phyloP scores from a whole-genome alignment of 2,888 invertebrate species.

The Clepsis dumicolana region DNA sequence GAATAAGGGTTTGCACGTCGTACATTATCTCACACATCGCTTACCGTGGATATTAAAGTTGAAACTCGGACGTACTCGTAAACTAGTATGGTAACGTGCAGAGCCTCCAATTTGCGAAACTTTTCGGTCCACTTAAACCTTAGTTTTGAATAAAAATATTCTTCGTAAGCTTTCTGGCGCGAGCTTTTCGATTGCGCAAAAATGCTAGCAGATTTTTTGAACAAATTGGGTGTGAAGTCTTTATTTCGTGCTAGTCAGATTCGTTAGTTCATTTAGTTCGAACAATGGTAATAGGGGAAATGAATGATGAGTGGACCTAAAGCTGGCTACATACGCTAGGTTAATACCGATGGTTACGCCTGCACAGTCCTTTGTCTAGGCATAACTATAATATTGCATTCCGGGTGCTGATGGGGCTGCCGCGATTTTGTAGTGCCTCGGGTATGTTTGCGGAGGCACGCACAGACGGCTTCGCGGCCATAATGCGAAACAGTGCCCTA shows the following conservation, averaged over 20 bases:
- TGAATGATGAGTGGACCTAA: too few relatives aligned
- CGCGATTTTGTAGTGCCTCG: too few relatives aligned
- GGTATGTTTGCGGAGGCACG: too few relatives aligned
- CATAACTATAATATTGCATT: too few relatives aligned
- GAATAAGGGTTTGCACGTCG: slow-evolving; percentile 14
- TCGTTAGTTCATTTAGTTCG: too few relatives aligned
- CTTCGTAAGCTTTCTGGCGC: neutral
- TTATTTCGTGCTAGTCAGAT: neutral
- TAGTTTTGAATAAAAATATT: slow-evolving; percentile 6
- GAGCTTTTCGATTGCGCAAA: neutral
- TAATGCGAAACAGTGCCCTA: too few relatives aligned
- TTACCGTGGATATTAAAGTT: slow-evolving; percentile 31
- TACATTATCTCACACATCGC: slow-evolving; percentile 25
- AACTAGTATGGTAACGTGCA: neutral
- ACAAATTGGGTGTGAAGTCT: neutral
- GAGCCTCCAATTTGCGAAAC: neutral
- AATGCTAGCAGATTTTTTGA: neutral
- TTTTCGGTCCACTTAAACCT: neutral
- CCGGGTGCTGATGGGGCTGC: too few relatives aligned
- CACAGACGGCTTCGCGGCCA: too few relatives aligned
- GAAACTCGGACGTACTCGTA: slow-evolving; percentile 5
- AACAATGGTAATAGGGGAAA: too few relatives aligned
- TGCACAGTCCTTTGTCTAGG: too few relatives aligned
- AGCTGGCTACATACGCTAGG: too few relatives aligned
- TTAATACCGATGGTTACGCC: too few relatives aligned